Evolutionary conservation across 2,797 vertebrate genomes (phyloP).

Genomic region (Typhlichthys eigenmanni): DNA sequence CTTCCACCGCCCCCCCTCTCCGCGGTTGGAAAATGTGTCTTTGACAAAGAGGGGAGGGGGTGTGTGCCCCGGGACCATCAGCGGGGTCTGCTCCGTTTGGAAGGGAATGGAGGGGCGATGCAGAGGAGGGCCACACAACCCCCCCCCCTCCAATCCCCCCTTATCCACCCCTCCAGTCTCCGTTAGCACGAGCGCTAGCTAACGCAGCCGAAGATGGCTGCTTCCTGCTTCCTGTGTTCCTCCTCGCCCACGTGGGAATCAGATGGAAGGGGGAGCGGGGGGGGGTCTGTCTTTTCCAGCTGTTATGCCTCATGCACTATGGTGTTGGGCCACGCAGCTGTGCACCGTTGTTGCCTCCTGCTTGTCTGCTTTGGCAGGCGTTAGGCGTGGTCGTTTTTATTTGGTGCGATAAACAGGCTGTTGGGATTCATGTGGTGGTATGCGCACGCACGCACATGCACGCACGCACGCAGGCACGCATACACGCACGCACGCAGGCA

Average conservation of each 20-base stretch:
- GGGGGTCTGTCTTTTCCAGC: too few relatives aligned
- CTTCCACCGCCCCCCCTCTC: slow-evolving; percentile 34
- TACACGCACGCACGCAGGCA: not conserved
- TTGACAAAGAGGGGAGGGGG: slow-evolving; percentile 69
- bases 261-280: not conserved
- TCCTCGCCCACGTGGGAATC: slow-evolving; percentile 17
- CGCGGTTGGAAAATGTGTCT: slow-evolving; percentile 75
- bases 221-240: slow-evolving; percentile 5
- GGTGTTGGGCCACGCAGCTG: slow-evolving; percentile 1
- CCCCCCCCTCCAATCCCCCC: not conserved
- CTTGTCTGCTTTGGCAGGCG: slow-evolving; percentile 7
- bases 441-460: too few relatives aligned
- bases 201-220: not conserved
- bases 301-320: too few relatives aligned
- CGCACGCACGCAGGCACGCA: not conserved
- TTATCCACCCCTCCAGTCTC: too few relatives aligned
- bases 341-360: not conserved
- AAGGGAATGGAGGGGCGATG: not conserved
- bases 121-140: not conserved
- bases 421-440: not conserved
- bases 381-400: not conserved
- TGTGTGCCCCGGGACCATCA: slow-evolving; percentile 58
- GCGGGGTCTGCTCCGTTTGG: not conserved
- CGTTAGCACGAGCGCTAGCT: slow-evolving; percentile 13
- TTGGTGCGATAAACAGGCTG: not conserved